These are phyloP conservation scores for Grapholita molesta DNA, from an alignment of 1,140 invertebrate species.

Conservation along the genomic window DNA sequence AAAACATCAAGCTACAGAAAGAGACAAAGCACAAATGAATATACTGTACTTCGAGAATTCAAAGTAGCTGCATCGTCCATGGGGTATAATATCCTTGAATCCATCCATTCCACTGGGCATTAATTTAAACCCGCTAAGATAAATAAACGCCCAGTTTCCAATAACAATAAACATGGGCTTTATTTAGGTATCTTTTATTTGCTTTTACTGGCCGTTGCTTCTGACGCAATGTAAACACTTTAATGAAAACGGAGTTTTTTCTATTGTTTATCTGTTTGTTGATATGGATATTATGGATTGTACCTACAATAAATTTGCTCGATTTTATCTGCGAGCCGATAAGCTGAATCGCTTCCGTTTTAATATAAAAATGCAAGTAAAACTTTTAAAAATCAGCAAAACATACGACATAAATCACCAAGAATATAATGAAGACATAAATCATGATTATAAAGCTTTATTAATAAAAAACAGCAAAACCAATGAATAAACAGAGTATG, in stretches of 20 bases:
- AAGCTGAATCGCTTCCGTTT: background rate
- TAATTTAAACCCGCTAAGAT: background rate
- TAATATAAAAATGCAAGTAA: background rate
- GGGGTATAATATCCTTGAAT: no score
- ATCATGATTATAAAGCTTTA: no score
- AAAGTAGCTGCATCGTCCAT: no score
- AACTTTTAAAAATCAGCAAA: background rate
- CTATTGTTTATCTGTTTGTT: background rate
- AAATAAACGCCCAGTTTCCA: slow-evolving; percentile 3
- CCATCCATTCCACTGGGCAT: background rate
- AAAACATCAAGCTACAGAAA: no score
- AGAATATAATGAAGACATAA: no score
- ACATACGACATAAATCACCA: background rate
- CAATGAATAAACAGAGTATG: no score
- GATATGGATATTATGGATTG: background rate
- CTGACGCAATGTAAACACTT: background rate
- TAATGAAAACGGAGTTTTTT: background rate
- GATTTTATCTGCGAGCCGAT: background rate
- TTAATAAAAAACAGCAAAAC: no score
- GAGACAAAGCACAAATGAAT: no score
- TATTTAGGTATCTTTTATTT: slow-evolving; percentile 6
- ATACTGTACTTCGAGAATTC: no score
- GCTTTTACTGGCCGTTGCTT: background rate
- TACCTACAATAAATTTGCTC: background rate
- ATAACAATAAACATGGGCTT: background rate